Evolutionary conservation across 2,113 vertebrate genomes (phyloP), one percentile per base, ranked within the genome.

Genomic region (Lophotis ruficrista): DNA sequence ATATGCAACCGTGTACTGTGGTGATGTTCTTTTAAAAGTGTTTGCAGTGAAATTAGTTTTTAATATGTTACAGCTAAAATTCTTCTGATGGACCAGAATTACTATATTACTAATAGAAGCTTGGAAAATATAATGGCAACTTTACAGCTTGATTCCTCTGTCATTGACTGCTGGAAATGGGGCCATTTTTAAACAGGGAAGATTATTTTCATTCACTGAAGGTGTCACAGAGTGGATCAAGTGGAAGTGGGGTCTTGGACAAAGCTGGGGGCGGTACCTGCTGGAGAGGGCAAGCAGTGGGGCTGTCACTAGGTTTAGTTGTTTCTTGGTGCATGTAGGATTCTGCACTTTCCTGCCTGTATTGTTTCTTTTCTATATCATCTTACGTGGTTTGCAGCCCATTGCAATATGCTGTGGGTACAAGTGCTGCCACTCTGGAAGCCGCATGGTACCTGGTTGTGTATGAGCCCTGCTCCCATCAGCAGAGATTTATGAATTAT

Each of bases 381-480:
- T 19, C 50, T 76, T 31, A n/a, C 37, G 24, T 21, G 50, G 21
- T 76, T 70, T 75, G 35, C 37, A 85, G 24, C 20, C 50, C 21
- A 27, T n/a, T 64, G 23, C 31, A 69, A 81, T 62, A 56, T 37
- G 54, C 35, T 50, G 10, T 33, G 22, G 48, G 28, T 31, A 56
- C 54, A 75, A 50, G 41, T 24, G 27, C 18, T 75, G 35, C 6
- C 15, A 66, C 43, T 73, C 56, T 41, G 50, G 41, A 81, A 50
- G 22, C 14, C 3, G 0, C 31, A 21, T 0, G 0, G n/a, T 61
- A 37, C 35, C 23, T 61, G 6, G 13, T 68, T 60, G 60, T 45
- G 13, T 21, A 12, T 45, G 43, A 73, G 20, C 7, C 31, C 6
- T 73, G 16, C 19, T 50, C 41, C 31, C 20, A 69, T 17, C 23